Evolutionary conservation across 2,797 vertebrate species (phyloP).

Genomic region (Otus scops): DNA sequence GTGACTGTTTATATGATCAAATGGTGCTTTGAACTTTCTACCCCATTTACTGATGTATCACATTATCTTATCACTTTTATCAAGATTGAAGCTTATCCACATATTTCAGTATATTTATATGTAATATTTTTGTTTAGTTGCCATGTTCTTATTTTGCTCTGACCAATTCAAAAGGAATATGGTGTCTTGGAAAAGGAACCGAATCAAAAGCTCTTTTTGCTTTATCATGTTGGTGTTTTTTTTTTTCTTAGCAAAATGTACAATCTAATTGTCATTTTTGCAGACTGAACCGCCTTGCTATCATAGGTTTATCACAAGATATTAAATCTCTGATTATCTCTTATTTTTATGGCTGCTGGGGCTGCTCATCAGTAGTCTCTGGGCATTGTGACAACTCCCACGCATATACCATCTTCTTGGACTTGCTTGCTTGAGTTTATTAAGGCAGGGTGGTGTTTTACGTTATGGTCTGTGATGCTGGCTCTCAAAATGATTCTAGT

Average conservation of each 20-base stretch:
- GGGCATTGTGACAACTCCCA: not conserved
- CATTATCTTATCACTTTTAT: not conserved
- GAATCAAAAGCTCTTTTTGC: not conserved
- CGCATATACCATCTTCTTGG: accelerated
- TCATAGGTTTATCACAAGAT: not conserved
- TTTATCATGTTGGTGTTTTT: not conserved
- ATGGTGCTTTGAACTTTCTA: not conserved
- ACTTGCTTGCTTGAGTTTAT: not conserved
- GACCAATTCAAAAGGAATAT: not conserved
- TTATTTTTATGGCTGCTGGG: not conserved
- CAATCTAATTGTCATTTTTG: not conserved
- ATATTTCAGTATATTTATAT: not conserved
- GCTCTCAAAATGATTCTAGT: not conserved
- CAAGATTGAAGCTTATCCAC: not conserved
- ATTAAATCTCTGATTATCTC: not conserved
- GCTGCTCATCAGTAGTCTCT: not conserved
- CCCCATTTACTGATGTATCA: not conserved
- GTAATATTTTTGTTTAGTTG: not conserved
- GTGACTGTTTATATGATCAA: not conserved
- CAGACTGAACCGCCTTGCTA: not conserved
- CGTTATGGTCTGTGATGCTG: not conserved
- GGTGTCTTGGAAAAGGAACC: not conserved
- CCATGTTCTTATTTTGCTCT: not conserved
- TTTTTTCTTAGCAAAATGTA: not conserved
- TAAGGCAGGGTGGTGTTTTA: not conserved